phyloP scores from a whole-genome alignment of 2,113 vertebrate species.

The Leptocoma aspasia region DNA sequence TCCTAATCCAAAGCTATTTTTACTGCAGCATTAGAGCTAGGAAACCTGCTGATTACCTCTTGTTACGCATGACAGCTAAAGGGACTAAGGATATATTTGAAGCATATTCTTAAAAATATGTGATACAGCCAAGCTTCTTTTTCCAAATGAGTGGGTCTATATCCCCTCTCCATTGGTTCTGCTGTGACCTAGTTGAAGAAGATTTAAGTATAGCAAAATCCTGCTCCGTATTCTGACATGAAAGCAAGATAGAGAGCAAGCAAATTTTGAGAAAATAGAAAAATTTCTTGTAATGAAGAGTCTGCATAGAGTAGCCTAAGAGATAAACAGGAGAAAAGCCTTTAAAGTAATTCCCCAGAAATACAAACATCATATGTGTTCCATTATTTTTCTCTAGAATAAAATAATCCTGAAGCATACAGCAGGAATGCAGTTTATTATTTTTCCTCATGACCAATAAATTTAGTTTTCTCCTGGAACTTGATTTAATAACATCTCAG shows the following conservation, averaged over 20 bases:
- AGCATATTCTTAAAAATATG: background rate
- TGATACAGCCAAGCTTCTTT: background rate
- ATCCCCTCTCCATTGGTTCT: background rate
- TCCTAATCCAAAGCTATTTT: conserved; percentile 37
- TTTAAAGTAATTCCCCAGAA: background rate
- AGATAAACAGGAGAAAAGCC: background rate
- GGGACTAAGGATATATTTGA: background rate
- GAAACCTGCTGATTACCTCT: background rate
- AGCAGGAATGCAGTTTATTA: background rate
- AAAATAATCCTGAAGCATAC: background rate
- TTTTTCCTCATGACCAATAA: background rate
- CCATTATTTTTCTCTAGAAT: background rate
- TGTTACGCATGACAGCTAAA: background rate
- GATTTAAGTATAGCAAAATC: background rate
- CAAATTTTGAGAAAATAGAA: background rate
- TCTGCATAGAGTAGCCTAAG: background rate
- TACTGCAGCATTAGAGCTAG: background rate
- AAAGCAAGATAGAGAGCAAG: background rate
- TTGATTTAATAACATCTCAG: background rate
- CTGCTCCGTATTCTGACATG: background rate
- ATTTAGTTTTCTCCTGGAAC: background rate
- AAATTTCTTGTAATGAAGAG: background rate
- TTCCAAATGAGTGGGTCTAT: background rate
- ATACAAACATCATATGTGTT: background rate
- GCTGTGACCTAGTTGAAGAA: background rate